Percentiles rank a stretch among this genome's conserved stretches.
Conservation (phyloP, 2,113 vertebrate species). For the Sakesphorus luctuosus region DNA sequence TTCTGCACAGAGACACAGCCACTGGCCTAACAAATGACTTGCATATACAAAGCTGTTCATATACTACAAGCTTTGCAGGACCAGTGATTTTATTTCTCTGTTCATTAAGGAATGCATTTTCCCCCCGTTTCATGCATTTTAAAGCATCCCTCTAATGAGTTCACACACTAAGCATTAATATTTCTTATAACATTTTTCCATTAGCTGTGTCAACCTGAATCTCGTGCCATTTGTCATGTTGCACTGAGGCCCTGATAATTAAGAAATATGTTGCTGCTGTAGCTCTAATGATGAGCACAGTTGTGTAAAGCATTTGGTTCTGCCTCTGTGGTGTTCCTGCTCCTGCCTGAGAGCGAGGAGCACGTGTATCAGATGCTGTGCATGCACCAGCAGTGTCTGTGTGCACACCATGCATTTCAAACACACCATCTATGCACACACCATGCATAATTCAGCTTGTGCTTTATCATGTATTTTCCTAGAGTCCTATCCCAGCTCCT, state of each 20-base stretch:
- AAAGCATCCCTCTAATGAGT: slow-evolving; percentile 20
- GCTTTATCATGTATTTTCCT: neutral
- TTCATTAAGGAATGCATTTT: neutral
- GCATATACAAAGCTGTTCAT: neutral
- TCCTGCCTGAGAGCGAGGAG: neutral
- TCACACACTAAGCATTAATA: neutral
- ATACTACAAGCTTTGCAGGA: neutral
- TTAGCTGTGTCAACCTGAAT: slow-evolving; percentile 6
- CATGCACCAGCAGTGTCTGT: neutral
- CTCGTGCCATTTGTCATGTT: neutral
- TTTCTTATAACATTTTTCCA: slow-evolving; percentile 24
- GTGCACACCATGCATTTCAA: neutral
- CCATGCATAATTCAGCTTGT: neutral
- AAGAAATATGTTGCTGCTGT: neutral
- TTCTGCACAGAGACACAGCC: neutral
- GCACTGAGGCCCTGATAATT: neutral
- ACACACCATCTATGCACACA: neutral
- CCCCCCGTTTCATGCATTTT: neutral
- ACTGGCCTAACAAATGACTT: neutral
- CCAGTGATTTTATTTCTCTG: neutral
- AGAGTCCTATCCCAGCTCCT: neutral
- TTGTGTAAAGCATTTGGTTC: neutral
- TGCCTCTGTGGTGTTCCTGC: neutral
- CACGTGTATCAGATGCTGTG: neutral
- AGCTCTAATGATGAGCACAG: neutral